A percentile compares a stretch with the other conserved stretches of the same genome.
Evolutionary conservation across 53 echinoderm and acorn worm genomes (phyloP).

Genomic region (Pentamera pediparva): DNA sequence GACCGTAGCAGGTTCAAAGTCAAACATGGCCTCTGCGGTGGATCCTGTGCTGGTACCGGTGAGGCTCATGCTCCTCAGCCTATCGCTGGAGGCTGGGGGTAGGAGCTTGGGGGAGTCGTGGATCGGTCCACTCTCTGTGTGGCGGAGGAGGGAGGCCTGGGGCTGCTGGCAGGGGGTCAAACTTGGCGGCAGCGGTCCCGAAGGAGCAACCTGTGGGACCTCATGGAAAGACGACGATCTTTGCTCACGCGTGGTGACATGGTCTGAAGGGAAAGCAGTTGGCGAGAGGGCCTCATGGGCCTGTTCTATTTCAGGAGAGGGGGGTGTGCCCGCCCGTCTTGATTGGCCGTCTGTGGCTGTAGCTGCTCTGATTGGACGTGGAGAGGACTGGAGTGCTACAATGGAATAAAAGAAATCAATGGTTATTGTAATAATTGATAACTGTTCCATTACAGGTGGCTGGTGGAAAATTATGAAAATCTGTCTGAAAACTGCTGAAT

Average conservation of each 20-base stretch:
- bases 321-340: background rate
- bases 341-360: conserved; percentile 8
- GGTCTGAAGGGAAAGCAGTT: conserved; percentile 53
- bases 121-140: conserved; percentile 24
- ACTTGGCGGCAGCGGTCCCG: conserved; percentile 49
- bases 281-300: conserved; percentile 84
- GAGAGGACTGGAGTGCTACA: conserved; percentile 31
- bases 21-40: background rate
- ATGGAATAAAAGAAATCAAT: background rate
- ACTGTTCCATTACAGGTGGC: too few relatives aligned
- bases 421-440: too few relatives aligned
- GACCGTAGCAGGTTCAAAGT: too few relatives aligned
- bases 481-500: too few relatives aligned
- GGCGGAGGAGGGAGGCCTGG: conserved; percentile 60
- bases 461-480: too few relatives aligned
- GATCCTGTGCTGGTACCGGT: background rate
- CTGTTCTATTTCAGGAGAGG: conserved; percentile 78
- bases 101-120: conserved; percentile 71
- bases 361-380: conserved; percentile 48
- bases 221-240: background rate
- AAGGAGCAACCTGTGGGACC: background rate
- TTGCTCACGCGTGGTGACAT: conserved; percentile 20
- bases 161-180: conserved; percentile 78
- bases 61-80: conserved; percentile 70
- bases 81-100: conserved; percentile 68